phyloP scores from a whole-genome alignment of 2,888 invertebrate species.

The Acanthosepion lycidas region DNA sequence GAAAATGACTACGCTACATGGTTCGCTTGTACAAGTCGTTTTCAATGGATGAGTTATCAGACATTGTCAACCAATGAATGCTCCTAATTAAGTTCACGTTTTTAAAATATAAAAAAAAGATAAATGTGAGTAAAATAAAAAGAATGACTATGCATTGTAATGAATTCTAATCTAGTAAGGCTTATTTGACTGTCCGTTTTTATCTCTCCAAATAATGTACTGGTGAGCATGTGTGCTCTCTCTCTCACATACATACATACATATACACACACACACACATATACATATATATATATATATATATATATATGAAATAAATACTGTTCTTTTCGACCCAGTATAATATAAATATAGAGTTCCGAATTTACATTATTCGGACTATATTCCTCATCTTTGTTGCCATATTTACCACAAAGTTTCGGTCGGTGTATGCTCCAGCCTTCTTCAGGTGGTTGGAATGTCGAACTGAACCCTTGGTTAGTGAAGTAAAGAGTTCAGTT shows the following conservation, averaged over 20 bases:
- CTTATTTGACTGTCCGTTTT: too few relatives aligned
- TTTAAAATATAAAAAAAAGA: neutral
- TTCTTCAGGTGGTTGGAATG: too few relatives aligned
- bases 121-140: neutral
- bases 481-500: too few relatives aligned
- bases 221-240: too few relatives aligned
- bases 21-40: neutral
- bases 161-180: neutral
- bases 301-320: neutral
- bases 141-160: neutral
- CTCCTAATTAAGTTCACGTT: neutral
- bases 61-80: neutral
- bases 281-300: neutral
- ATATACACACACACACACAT: neutral
- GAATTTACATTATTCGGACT: too few relatives aligned
- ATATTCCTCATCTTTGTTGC: too few relatives aligned
- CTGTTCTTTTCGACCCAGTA: too few relatives aligned
- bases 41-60: conserved; percentile 12
- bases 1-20: neutral
- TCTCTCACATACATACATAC: neutral
- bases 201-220: too few relatives aligned
- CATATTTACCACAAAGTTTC: too few relatives aligned
- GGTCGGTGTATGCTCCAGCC: too few relatives aligned
- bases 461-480: too few relatives aligned
- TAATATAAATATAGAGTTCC: too few relatives aligned